These are phyloP conservation scores for Brachyistius frenatus DNA, from an alignment of 2,113 vertebrate species.

Conservation along the genomic window DNA sequence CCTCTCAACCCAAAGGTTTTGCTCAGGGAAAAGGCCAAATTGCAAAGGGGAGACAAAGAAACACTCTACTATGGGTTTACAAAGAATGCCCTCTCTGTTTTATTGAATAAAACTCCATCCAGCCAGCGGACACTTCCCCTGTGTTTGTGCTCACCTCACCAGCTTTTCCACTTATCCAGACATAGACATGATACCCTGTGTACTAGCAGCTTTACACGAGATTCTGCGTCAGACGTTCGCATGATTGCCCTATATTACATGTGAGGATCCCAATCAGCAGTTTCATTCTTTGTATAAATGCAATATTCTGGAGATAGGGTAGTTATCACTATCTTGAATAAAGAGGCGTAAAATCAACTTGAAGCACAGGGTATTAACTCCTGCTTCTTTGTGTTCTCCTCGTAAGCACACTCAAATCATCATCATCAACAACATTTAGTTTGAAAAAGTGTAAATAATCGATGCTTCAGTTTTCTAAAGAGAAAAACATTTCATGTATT, in stretches of 20 bases:
- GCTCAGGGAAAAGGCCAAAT: conserved; percentile 77
- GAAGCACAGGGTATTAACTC: not conserved
- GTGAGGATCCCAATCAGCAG: conserved; percentile 5
- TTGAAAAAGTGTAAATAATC: conserved; percentile 19
- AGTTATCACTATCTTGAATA: not conserved
- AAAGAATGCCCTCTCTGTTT: conserved; percentile 73
- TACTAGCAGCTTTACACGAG: conserved; percentile 24
- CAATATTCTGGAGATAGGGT: not conserved
- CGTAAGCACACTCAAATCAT: conserved; percentile 1
- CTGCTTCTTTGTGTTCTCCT: not conserved
- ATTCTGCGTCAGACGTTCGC: not conserved
- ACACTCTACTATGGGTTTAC: conserved; percentile 64
- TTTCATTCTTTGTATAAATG: conserved; percentile 1
- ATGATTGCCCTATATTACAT: not conserved
- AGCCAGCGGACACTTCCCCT: conserved; percentile 58
- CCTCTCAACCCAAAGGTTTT: conserved; percentile 73
- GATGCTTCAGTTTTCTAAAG: not conserved
- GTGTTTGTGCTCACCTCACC: conserved; percentile 72
- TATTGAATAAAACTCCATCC: conserved; percentile 48
- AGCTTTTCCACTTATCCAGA: conserved; percentile 56
- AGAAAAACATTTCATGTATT: conserved; percentile 10
- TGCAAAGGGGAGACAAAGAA: conserved; percentile 69
- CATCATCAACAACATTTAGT: not conserved
- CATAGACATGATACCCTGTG: conserved; percentile 24
- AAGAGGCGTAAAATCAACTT: conserved; percentile 7